Percentiles rank a stretch among this genome's conserved stretches.
Evolutionary conservation across 2,888 invertebrate species (phyloP).

Genomic region (Synergus laeviventris): DNA sequence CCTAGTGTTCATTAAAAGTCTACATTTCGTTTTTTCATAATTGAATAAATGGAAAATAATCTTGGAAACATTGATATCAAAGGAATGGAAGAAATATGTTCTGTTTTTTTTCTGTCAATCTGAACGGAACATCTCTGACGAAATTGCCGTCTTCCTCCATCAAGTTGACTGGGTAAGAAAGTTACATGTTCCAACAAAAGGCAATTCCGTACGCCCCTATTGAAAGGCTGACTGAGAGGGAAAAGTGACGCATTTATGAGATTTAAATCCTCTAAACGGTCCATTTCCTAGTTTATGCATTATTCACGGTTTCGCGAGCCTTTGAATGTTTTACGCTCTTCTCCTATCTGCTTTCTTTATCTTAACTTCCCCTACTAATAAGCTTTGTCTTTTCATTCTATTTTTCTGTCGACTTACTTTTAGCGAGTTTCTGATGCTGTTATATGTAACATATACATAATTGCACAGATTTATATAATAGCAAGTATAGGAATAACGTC

Average conservation of each 20-base stretch:
- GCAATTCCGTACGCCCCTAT: slow-evolving; percentile 20
- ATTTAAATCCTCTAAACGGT: slow-evolving; percentile 75
- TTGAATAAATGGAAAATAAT: background rate
- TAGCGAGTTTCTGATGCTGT: background rate
- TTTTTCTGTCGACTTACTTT: slow-evolving; percentile 15
- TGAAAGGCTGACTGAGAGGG: slow-evolving; percentile 38
- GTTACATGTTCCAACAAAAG: slow-evolving; percentile 37
- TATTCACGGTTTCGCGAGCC: slow-evolving; percentile 69
- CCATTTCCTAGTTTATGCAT: slow-evolving; percentile 73
- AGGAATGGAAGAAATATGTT: background rate
- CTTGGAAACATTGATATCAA: background rate
- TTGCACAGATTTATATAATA: too few species aligned
- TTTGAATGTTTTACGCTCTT: slow-evolving; percentile 69
- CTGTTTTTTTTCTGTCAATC: slow-evolving; percentile 12
- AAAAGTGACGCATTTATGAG: slow-evolving; percentile 71
- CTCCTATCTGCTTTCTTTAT: slow-evolving; percentile 47
- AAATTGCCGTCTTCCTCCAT: slow-evolving; percentile 24
- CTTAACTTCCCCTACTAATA: slow-evolving; percentile 41
- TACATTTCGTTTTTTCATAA: background rate
- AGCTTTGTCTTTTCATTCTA: slow-evolving; percentile 40
- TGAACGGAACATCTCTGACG: slow-evolving; percentile 4
- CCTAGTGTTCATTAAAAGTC: background rate
- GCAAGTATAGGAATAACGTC: background rate
- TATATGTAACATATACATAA: too few species aligned
- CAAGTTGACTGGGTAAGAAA: slow-evolving; percentile 27